These are phyloP conservation scores for Chesias legatella DNA, from an alignment of 2,888 invertebrate species.

Conservation along the genomic window DNA sequence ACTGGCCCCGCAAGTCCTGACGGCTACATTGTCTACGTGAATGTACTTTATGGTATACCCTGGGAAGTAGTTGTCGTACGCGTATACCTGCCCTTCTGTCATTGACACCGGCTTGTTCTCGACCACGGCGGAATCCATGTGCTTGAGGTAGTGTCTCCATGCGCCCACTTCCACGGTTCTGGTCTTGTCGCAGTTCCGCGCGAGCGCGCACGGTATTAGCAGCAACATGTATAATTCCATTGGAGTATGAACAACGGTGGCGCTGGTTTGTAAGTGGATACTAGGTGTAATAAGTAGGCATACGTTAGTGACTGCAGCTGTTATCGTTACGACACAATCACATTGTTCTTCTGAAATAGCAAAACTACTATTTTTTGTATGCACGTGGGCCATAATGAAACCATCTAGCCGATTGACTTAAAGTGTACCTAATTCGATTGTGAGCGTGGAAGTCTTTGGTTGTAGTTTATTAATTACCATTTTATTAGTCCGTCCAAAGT, in stretches of 20 bases:
- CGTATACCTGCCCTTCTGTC: slow-evolving; percentile 59
- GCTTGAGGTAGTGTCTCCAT: slow-evolving; percentile 48
- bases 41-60: slow-evolving; percentile 57
- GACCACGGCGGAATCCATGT: slow-evolving; percentile 59
- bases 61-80: slow-evolving; percentile 64
- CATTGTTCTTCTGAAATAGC: too few species aligned
- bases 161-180: slow-evolving; percentile 56
- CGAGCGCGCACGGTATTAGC: slow-evolving; percentile 18
- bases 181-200: slow-evolving; percentile 46
- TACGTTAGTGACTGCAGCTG: too few species aligned
- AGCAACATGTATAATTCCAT: slow-evolving; percentile 36
- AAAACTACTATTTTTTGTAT: too few species aligned
- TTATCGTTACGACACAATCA: too few species aligned
- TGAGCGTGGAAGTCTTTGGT: too few species aligned
- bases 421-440: too few species aligned
- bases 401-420: too few species aligned
- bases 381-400: too few species aligned
- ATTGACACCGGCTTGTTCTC: slow-evolving; percentile 56
- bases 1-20: slow-evolving; percentile 57
- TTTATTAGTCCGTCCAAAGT: too few species aligned
- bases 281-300: too few species aligned
- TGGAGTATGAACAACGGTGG: slow-evolving; percentile 8
- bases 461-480: too few species aligned
- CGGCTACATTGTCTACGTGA: slow-evolving; percentile 62
- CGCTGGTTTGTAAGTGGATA: too few species aligned